Base-by-base conservation (phyloP, 1,140 invertebrate genomes). In the Zaprionus davidi region DNA sequence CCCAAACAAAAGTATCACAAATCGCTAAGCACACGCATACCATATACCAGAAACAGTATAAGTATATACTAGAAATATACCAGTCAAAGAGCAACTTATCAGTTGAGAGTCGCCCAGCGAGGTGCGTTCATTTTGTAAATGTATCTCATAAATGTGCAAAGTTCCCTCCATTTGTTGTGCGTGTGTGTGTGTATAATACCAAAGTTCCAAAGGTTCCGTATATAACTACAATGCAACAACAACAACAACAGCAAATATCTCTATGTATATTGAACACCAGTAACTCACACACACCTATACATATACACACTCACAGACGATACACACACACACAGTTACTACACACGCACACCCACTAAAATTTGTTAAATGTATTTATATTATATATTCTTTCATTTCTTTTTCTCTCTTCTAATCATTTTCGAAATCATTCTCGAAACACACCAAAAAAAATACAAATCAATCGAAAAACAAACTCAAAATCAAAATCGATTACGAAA, bases 301-400 rank as follows among this genome's bases (percentile, higher is more conserved):
- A 67, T 46, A 81, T 6, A 59, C 28, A 74, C 58, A 71, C 56
- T 79, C 65, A 81, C 71, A 38, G 64, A 72, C 63, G 44, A 67
- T 31, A 73, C 63, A 74, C 53, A 71, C 53, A 71, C 58, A 51
- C 12, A 75, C 57, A 67, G 62, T 67, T 57, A 60, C 46, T 51
- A 51, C 46, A 51, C 46, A 65, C 56, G 70, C 74, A 79, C 78
- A 79, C 59, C 57, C 78, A 87, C 83, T 87, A 91, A 91, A 91
- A 91, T 90, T 90, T 90, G 86, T 90, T 91, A 91, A 90, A 90
- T 91, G 75, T 90, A 91, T 91, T 91, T 91, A 91, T 91, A 91
- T 91, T 91, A 86, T 91, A 91, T 91, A 91, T 91, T 90, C 90
- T 91, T 91, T 91, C 90, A 91, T 91, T 91, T 91, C 87, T 91